phyloP scores from a whole-genome alignment of 2,888 invertebrate genomes.

The Calliphora vomitoria region DNA sequence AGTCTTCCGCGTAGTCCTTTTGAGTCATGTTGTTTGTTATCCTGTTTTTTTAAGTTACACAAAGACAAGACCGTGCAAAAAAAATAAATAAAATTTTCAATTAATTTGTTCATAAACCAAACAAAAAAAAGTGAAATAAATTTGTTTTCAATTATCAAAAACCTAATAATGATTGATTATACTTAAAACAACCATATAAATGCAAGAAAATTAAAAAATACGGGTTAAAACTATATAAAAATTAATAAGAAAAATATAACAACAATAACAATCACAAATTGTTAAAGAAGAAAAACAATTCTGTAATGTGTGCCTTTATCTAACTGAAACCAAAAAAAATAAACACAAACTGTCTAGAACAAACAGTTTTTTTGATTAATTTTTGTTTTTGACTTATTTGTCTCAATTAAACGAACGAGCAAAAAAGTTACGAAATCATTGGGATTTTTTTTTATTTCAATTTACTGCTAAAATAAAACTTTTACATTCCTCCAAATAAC shows the following conservation, averaged over 20 bases:
- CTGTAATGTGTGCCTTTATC: conserved; percentile 72
- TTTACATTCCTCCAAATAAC: background rate
- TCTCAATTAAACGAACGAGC: background rate
- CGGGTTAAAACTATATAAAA: background rate
- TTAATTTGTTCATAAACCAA: conserved; percentile 5
- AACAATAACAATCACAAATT: conserved; percentile 11
- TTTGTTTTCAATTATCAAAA: background rate
- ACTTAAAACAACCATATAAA: background rate
- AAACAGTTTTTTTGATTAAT: conserved; percentile 4
- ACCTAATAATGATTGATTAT: background rate
- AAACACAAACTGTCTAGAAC: conserved; percentile 35
- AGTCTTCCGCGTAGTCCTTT: conserved; percentile 83
- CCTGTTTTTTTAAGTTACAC: conserved; percentile 74
- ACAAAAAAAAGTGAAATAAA: conserved; percentile 24
- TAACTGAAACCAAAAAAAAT: conserved; percentile 37
- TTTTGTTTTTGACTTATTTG: conserved; percentile 36
- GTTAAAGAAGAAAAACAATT: conserved; percentile 32
- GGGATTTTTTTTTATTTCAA: background rate
- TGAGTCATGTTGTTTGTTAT: conserved; percentile 79
- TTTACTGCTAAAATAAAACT: background rate
- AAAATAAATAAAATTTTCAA: conserved; percentile 3
- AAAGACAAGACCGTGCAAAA: conserved; percentile 68
- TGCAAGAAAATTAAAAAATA: background rate
- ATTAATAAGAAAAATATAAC: conserved; percentile 16
- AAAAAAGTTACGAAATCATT: conserved; percentile 50